phyloP scores from a whole-genome alignment of 2,888 invertebrate species.

The Tipula unca region DNA sequence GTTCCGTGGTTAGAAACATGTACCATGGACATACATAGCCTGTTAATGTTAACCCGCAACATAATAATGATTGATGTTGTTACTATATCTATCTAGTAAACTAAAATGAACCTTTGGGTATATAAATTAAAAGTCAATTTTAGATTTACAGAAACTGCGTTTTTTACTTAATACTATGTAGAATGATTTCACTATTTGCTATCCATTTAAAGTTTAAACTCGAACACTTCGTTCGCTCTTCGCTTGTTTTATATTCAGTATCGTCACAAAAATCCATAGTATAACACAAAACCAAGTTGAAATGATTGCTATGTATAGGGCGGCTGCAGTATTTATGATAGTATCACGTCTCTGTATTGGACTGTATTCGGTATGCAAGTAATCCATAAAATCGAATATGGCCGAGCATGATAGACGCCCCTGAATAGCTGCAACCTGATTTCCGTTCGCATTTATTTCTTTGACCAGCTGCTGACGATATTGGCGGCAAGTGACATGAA shows the following conservation, averaged over 20 bases:
- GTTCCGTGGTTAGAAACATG: too few relatives aligned
- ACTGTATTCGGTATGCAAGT: conserved; percentile 57
- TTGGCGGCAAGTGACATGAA: conserved; percentile 64
- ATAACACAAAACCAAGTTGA: conserved; percentile 53
- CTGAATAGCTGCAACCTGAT: conserved; percentile 40
- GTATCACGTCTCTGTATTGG: conserved; percentile 55
- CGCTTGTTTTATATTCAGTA: conserved; percentile 49
- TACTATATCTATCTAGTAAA: too few relatives aligned
- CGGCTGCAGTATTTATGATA: conserved; percentile 62
- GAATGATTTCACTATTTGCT: background rate
- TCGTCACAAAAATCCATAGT: conserved; percentile 47
- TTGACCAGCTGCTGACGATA: conserved; percentile 59
- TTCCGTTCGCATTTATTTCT: conserved; percentile 40
- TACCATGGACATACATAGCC: too few relatives aligned
- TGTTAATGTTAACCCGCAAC: too few relatives aligned
- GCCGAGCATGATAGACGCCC: conserved; percentile 60
- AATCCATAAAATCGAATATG: conserved; percentile 78
- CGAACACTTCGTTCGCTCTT: conserved; percentile 34
- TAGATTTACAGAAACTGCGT: background rate
- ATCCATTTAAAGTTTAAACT: conserved; percentile 29
- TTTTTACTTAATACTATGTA: background rate
- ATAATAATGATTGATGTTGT: too few relatives aligned
- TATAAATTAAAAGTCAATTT: background rate
- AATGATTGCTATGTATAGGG: conserved; percentile 56
- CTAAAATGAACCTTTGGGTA: background rate